phyloP scores from a whole-genome alignment of 2,797 vertebrate species.

The Acanthurus leucopareius region DNA sequence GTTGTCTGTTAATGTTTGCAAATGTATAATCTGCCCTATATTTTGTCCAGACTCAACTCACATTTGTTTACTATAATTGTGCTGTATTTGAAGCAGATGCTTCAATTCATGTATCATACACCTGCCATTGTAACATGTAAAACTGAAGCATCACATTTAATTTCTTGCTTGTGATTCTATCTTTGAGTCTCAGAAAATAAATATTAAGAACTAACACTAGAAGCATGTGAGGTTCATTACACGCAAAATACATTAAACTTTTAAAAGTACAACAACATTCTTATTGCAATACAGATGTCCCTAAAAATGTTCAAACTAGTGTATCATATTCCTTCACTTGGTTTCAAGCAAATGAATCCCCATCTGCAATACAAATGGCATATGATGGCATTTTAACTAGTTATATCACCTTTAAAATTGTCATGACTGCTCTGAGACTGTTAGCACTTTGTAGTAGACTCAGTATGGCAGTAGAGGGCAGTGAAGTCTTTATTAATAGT shows the following conservation, averaged over 20 bases:
- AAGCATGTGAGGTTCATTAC: conserved; percentile 6
- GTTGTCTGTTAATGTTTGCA: conserved; percentile 37
- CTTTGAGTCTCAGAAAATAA: conserved; percentile 50
- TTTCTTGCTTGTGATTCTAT: conserved; percentile 29
- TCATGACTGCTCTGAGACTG: neutral
- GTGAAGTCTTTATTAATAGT: conserved; percentile 19
- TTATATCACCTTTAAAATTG: neutral
- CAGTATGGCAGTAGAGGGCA: conserved; percentile 68
- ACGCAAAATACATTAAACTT: neutral
- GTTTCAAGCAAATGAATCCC: neutral
- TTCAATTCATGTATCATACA: conserved; percentile 27
- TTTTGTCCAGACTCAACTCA: conserved; percentile 11
- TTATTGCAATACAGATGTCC: no score
- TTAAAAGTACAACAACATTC: neutral
- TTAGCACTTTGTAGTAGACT: neutral
- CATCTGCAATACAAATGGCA: neutral
- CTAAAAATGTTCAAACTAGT: neutral
- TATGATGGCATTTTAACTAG: neutral
- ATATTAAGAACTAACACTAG: conserved; percentile 13
- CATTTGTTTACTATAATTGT: conserved; percentile 16
- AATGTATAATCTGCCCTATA: conserved; percentile 28
- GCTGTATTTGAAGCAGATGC: conserved; percentile 18
- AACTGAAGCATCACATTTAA: conserved; percentile 31
- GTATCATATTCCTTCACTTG: neutral
- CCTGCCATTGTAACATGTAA: conserved; percentile 19